These are phyloP conservation scores for Dermatemys mawii DNA, from an alignment of 2,113 vertebrate genomes.

Conservation along the genomic window DNA sequence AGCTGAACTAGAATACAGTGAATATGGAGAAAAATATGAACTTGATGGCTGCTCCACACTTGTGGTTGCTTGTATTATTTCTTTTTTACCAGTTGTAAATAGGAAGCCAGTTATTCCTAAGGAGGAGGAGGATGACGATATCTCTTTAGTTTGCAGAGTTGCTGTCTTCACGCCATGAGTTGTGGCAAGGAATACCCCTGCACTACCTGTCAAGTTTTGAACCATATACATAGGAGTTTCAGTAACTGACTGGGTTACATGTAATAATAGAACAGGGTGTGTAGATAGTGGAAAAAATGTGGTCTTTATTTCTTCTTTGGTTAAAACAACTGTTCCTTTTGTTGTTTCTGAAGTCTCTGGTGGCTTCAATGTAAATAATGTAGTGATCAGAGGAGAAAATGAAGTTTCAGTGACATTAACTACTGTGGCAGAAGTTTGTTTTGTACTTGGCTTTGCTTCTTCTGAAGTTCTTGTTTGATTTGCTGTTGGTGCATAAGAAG, in stretches of 20 bases:
- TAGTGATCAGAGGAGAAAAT: conserved; percentile 30
- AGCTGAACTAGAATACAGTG: neutral
- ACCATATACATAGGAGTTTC: neutral
- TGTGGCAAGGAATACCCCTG: neutral
- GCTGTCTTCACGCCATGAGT: neutral
- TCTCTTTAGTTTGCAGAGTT: neutral
- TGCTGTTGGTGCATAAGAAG: neutral
- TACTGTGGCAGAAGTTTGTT: neutral
- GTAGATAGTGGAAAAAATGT: neutral
- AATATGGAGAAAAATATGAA: conserved; percentile 27
- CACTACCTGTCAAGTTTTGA: neutral
- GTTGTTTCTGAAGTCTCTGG: conserved; percentile 6
- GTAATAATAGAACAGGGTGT: neutral
- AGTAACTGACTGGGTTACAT: neutral
- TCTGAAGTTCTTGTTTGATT: conserved; percentile 24
- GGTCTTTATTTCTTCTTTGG: neutral
- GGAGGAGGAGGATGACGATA: neutral
- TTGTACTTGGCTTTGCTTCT: neutral
- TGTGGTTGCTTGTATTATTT: neutral
- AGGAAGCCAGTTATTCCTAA: neutral
- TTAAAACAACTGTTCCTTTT: conserved; percentile 2
- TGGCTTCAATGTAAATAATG: conserved; percentile 2
- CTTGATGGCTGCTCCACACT: accelerated
- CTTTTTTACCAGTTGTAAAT: neutral
- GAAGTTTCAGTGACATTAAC: conserved; percentile 23